Percentiles rank a stretch among this genome's conserved stretches.
These are phyloP conservation scores for Balearica regulorum DNA, from an alignment of 2,797 vertebrate genomes.

Conservation along the genomic window DNA sequence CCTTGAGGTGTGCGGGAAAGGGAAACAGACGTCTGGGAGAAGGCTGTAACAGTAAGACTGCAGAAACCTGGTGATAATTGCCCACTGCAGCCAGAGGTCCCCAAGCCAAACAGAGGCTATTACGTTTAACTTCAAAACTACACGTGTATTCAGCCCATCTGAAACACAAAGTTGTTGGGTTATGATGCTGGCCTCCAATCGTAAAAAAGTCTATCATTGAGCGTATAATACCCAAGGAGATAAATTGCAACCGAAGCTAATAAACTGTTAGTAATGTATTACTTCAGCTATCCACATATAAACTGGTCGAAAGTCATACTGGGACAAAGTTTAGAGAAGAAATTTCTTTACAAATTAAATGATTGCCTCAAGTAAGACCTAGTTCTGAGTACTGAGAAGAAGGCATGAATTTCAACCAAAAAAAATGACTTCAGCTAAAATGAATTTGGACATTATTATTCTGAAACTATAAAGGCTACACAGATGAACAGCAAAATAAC, in stretches of 20 bases:
- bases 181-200: not conserved
- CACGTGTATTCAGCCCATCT: not conserved
- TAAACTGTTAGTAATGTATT: not conserved
- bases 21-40: not conserved
- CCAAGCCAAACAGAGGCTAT: not conserved
- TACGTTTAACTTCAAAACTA: not conserved
- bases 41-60: not conserved
- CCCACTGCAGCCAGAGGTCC: not conserved
- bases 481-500: constrained; percentile 12
- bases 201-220: not conserved
- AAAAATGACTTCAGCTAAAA: not conserved
- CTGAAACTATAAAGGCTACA: not conserved
- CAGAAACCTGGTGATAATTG: not conserved
- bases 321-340: constrained; percentile 6
- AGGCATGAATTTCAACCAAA: not conserved
- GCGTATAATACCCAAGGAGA: not conserved
- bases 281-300: not conserved
- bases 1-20: not conserved
- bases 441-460: constrained; percentile 13
- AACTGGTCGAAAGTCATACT: not conserved
- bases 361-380: constrained; percentile 18
- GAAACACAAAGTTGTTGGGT: not conserved
- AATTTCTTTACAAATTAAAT: constrained; percentile 33
- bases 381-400: not conserved
- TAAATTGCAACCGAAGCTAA: not conserved